Evolutionary conservation across 2,113 vertebrate species (phyloP).

Genomic region (Typhlomys cinereus): DNA sequence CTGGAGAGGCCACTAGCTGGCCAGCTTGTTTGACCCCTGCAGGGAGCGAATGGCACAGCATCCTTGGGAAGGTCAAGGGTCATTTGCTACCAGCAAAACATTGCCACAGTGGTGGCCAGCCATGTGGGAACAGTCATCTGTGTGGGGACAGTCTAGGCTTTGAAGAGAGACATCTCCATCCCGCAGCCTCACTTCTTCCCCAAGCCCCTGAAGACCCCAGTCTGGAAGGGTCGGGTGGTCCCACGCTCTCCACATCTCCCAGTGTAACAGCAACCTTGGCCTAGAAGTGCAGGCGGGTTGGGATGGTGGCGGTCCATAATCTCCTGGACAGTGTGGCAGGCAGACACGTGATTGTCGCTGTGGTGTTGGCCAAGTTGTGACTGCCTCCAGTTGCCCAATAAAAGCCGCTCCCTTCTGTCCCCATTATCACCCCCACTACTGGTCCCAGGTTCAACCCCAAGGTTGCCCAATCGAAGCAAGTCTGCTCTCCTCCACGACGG

Average conservation of each 20-base stretch:
- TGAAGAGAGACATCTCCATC: fast-evolving
- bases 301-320: neutral
- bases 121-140: no score
- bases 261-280: neutral
- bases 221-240: neutral
- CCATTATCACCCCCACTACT: neutral
- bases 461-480: neutral
- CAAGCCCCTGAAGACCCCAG: neutral
- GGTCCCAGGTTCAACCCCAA: neutral
- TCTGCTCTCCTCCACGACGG: neutral
- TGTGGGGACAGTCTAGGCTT: neutral
- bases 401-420: neutral
- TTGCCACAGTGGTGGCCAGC: neutral
- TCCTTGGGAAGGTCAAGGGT: no score
- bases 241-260: neutral
- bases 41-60: no score
- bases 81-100: neutral
- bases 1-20: neutral
- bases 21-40: neutral
- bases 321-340: neutral
- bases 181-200: neutral
- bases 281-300: neutral
- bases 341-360: neutral
- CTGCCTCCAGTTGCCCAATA: neutral
- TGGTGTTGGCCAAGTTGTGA: neutral